A percentile compares a stretch with the other conserved stretches of the same genome.
Conservation (phyloP, 2,888 invertebrate genomes). For the Diogma glabrata region DNA sequence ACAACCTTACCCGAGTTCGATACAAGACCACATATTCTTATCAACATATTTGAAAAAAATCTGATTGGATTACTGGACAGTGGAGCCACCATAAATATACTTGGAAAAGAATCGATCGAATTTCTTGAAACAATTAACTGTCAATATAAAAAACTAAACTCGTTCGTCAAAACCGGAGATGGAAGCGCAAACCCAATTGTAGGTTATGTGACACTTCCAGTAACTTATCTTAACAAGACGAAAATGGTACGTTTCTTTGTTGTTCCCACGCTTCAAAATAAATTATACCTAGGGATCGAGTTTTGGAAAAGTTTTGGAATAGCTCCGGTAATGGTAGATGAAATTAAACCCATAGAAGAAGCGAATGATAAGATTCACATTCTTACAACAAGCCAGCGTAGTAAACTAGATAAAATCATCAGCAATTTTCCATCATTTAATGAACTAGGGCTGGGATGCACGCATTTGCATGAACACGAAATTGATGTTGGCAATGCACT, state of each 20-base stretch:
- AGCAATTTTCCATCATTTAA: too few relatives aligned
- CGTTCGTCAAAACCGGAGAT: background rate
- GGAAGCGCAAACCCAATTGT: background rate
- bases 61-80: background rate
- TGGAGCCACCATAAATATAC: background rate
- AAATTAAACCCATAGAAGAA: too few relatives aligned
- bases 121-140: background rate
- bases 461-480: too few relatives aligned
- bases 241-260: background rate
- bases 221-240: background rate
- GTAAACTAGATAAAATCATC: too few relatives aligned
- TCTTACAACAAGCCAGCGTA: too few relatives aligned
- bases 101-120: background rate
- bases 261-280: background rate
- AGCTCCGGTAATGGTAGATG: too few relatives aligned
- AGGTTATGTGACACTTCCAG: background rate
- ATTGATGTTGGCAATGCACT: too few relatives aligned
- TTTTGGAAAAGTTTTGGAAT: conserved; percentile 14
- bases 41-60: too few relatives aligned
- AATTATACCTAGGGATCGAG: conserved; percentile 14
- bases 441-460: too few relatives aligned
- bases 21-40: too few relatives aligned
- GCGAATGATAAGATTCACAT: too few relatives aligned
- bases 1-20: too few relatives aligned
- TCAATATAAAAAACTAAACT: background rate